Evolutionary conservation across 1,140 invertebrate genomes (phyloP).

Genomic region (Neodiprion fabricii): DNA sequence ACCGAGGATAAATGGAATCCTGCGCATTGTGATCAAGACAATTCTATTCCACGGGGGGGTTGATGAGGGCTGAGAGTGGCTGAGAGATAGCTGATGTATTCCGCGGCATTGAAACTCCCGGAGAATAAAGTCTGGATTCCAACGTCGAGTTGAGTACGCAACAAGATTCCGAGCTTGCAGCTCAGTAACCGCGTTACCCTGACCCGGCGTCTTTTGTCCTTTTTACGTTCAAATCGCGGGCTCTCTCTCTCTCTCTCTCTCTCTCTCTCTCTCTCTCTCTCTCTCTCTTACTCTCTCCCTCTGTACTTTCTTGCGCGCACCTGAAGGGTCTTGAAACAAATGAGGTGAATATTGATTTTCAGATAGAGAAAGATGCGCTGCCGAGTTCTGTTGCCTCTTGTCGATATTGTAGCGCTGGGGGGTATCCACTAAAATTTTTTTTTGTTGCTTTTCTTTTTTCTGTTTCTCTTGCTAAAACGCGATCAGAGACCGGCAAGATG

Average conservation of each 20-base stretch:
- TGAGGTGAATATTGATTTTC: conserved; percentile 2
- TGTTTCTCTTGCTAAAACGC: too few species aligned
- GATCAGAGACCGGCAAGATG: too few species aligned
- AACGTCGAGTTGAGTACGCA: background rate
- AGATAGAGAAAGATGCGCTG: background rate
- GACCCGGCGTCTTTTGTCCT: background rate
- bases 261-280: background rate
- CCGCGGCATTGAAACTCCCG: background rate
- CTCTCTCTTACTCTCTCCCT: background rate
- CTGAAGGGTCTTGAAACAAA: conserved; percentile 6
- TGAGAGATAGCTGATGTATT: background rate
- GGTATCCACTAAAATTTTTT: too few species aligned
- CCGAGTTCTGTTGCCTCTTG: too few species aligned
- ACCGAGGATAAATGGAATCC: too few species aligned
- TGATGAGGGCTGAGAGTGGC: background rate
- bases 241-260: background rate
- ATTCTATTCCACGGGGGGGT: background rate
- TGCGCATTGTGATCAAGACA: background rate
- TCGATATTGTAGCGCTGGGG: too few species aligned
- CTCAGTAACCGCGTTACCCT: background rate
- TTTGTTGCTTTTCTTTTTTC: too few species aligned
- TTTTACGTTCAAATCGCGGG: too few species aligned
- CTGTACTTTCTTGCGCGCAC: background rate
- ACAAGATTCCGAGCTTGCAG: background rate
- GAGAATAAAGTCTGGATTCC: conserved; percentile 1